Conservation (phyloP, 1,140 invertebrate genomes). For the Drosophila kanapiae region DNA sequence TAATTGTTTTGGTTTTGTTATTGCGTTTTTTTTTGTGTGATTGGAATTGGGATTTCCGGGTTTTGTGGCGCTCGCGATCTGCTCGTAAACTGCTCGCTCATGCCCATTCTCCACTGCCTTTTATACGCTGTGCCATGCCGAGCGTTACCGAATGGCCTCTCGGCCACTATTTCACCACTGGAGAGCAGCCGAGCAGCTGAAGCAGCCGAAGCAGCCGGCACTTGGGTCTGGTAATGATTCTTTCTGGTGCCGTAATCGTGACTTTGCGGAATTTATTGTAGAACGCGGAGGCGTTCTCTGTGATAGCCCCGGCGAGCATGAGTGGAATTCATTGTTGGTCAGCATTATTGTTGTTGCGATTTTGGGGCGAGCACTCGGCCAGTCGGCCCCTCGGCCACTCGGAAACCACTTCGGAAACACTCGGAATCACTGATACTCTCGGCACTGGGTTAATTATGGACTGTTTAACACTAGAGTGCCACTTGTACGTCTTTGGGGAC, state of each 20-base stretch:
- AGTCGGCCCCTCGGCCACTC: too few relatives aligned
- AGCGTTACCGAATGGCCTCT: background rate
- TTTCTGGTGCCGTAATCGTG: slow-evolving; percentile 24
- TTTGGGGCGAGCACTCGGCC: background rate
- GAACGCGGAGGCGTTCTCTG: background rate
- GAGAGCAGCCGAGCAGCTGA: background rate
- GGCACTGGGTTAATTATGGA: slow-evolving; percentile 5
- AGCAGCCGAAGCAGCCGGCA: background rate
- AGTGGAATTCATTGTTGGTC: slow-evolving; percentile 7
- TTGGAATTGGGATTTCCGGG: background rate
- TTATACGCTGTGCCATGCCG: slow-evolving; percentile 6
- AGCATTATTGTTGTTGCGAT: background rate
- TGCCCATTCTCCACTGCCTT: background rate
- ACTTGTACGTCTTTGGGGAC: background rate
- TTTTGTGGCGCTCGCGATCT: background rate
- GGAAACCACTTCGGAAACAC: background rate
- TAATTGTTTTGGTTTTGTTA: slow-evolving; percentile 5
- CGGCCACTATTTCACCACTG: slow-evolving; percentile 22
- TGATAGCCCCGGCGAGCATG: background rate
- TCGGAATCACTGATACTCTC: background rate
- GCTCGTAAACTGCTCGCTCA: slow-evolving; percentile 15
- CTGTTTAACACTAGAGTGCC: background rate
- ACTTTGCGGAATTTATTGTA: slow-evolving; percentile 8
- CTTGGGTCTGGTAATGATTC: background rate
- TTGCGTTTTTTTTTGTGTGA: background rate